These are phyloP conservation scores for Machimus rusticus DNA, from an alignment of 2,888 invertebrate genomes.

Conservation along the genomic window DNA sequence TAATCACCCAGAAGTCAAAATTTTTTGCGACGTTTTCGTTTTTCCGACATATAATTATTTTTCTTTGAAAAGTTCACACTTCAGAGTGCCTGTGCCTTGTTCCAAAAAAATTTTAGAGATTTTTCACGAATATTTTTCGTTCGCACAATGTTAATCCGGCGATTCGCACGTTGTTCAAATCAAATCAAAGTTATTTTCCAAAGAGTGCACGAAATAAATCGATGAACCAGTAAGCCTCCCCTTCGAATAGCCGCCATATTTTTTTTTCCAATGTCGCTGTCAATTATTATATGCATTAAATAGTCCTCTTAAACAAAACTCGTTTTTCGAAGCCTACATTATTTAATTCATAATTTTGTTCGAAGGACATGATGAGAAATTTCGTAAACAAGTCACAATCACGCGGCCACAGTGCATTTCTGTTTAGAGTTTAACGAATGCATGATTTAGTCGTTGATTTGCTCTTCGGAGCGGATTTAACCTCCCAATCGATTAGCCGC, in stretches of 20 bases:
- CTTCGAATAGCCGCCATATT: not conserved
- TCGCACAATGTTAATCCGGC: not conserved
- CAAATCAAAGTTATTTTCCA: not conserved
- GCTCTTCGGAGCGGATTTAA: not conserved
- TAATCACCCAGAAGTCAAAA: constrained; percentile 8
- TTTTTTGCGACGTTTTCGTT: constrained; percentile 9
- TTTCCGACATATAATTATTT: not conserved
- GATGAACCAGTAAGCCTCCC: not conserved
- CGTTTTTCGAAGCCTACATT: not conserved
- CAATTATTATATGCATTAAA: not conserved
- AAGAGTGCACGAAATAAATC: constrained; percentile 3
- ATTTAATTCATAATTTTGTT: not conserved
- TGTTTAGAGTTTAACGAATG: not conserved
- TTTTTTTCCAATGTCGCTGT: not conserved
- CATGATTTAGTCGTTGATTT: not conserved
- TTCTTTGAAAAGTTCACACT: not conserved
- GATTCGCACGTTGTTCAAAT: not conserved
- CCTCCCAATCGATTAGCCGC: not conserved
- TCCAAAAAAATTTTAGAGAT: not conserved
- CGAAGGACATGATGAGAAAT: not conserved
- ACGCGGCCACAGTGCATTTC: not conserved
- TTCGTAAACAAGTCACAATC: not conserved
- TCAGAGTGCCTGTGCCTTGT: constrained; percentile 32
- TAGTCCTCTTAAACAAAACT: not conserved
- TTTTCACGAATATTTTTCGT: not conserved